These are phyloP conservation scores for Sturnus vulgaris DNA, from an alignment of 2,113 vertebrate genomes.

Conservation along the genomic window DNA sequence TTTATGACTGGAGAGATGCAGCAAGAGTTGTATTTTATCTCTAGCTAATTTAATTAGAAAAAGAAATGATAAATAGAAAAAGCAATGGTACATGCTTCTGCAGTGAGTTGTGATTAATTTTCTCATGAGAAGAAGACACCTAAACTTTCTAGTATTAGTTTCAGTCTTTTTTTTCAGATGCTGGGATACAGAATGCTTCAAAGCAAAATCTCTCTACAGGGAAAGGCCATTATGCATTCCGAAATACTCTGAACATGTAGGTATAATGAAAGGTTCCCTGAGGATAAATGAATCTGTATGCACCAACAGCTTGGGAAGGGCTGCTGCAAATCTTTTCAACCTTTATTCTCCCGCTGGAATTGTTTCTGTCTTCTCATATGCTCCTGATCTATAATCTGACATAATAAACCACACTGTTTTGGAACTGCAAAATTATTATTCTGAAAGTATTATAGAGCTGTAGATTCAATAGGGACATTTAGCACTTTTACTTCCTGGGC, in stretches of 20 bases:
- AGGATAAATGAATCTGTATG: conserved; percentile 18
- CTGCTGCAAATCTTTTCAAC: conserved; percentile 18
- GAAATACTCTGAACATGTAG: not conserved
- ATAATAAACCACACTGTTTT: not conserved
- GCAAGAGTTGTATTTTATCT: not conserved
- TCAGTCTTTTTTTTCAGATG: conserved; percentile 9
- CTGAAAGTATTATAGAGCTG: not conserved
- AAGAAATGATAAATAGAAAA: conserved; percentile 5
- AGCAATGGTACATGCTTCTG: not conserved
- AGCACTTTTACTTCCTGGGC: not conserved
- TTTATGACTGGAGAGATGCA: not conserved
- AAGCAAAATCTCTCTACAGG: not conserved
- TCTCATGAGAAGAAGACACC: conserved; percentile 8
- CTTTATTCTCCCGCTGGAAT: not conserved
- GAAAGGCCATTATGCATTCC: not conserved
- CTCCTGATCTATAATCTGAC: not conserved
- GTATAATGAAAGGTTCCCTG: conserved; percentile 29
- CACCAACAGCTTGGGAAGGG: not conserved
- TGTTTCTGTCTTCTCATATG: not conserved
- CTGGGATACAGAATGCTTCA: conserved; percentile 19
- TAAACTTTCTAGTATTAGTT: conserved; percentile 26
- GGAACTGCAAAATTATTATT: not conserved
- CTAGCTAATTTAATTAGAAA: conserved; percentile 6
- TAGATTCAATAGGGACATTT: not conserved
- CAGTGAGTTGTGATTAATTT: conserved; percentile 22